phyloP scores from a whole-genome alignment of 2,888 invertebrate species.

The Shargacucullia verbasci region DNA sequence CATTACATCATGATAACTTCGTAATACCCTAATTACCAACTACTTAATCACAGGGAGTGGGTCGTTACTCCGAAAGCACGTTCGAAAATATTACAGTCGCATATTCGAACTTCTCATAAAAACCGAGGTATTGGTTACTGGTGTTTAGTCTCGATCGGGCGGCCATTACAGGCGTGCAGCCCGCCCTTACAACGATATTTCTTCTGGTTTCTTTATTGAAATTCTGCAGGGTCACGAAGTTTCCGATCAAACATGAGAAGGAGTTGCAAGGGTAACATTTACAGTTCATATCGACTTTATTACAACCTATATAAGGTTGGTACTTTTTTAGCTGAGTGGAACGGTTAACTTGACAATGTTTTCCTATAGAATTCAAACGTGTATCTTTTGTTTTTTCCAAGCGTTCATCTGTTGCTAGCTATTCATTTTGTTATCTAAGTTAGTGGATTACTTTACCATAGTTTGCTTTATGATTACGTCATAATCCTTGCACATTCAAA shows the following conservation, averaged over 20 bases:
- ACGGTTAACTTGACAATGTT: conserved; percentile 20
- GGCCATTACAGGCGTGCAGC: conserved; percentile 65
- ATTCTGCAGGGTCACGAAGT: conserved; percentile 77
- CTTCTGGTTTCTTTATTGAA: conserved; percentile 82
- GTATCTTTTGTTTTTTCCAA: conserved; percentile 54
- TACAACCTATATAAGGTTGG: conserved; percentile 29
- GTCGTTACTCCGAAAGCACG: conserved; percentile 63
- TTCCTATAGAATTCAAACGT: conserved; percentile 37
- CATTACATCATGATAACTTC: conserved; percentile 41
- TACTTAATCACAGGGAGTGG: conserved; percentile 56
- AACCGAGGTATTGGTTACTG: conserved; percentile 75
- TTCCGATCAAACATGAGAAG: conserved; percentile 65
- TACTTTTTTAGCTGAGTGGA: conserved; percentile 28
- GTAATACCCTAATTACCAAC: conserved; percentile 40
- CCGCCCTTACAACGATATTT: conserved; percentile 74
- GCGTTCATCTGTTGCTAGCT: conserved; percentile 39
- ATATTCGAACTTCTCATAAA: conserved; percentile 84
- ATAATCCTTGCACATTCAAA: too few species aligned
- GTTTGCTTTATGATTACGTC: too few species aligned
- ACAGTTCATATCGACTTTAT: conserved; percentile 34
- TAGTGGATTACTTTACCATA: too few species aligned
- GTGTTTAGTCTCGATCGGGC: conserved; percentile 68
- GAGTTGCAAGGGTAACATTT: conserved; percentile 44
- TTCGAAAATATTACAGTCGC: conserved; percentile 70
- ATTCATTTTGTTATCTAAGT: conserved; percentile 5